Percentiles rank a stretch among this genome's conserved stretches.
phyloP scores from a whole-genome alignment of 1,140 invertebrate genomes.

The Himalopsyche phryganea region DNA sequence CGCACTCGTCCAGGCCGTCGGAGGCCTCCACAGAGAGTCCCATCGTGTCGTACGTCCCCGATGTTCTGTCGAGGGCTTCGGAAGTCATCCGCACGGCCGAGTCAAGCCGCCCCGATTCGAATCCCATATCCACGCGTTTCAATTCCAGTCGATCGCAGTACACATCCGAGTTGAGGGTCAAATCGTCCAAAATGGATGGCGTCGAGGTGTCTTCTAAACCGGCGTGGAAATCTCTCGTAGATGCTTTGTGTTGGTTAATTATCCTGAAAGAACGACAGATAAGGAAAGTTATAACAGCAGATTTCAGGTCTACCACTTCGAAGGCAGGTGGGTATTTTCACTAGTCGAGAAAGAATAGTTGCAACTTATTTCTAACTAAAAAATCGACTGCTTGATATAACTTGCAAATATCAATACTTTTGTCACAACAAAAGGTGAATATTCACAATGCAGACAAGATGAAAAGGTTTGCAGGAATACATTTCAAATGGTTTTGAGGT shows the following conservation, averaged over 20 bases:
- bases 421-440: too few relatives aligned
- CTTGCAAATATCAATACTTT: too few relatives aligned
- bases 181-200: neutral
- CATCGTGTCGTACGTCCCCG: slow-evolving; percentile 36
- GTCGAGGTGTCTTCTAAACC: neutral
- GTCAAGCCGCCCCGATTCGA: slow-evolving; percentile 34
- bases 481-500: too few relatives aligned
- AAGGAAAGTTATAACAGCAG: neutral
- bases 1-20: neutral
- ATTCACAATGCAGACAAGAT: too few relatives aligned
- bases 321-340: too few relatives aligned
- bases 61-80: slow-evolving; percentile 43
- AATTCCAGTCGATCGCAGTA: slow-evolving; percentile 41
- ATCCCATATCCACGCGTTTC: slow-evolving; percentile 46
- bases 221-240: neutral
- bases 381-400: too few relatives aligned
- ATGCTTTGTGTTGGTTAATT: neutral
- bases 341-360: too few relatives aligned
- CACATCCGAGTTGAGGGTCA: slow-evolving; percentile 34
- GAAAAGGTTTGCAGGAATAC: too few relatives aligned
- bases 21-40: neutral
- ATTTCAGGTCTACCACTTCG: too few relatives aligned
- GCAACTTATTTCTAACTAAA: too few relatives aligned
- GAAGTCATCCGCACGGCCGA: slow-evolving; percentile 40
- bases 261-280: slow-evolving; percentile 5